phyloP scores from a whole-genome alignment of 2,113 vertebrate species.

The Syngnathus floridae region DNA sequence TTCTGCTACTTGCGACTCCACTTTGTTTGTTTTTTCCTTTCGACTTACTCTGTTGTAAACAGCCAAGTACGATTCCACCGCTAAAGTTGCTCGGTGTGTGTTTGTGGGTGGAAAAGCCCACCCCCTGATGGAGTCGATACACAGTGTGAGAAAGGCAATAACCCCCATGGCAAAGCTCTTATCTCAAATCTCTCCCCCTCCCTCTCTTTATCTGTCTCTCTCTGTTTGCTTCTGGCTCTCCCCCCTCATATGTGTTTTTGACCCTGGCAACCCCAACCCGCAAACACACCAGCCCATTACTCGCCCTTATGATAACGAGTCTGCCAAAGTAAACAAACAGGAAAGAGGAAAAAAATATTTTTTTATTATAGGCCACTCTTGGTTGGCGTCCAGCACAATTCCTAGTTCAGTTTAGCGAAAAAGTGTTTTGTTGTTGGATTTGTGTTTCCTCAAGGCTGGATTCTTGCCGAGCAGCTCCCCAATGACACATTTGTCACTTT shows the following conservation, averaged over 20 bases:
- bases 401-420: too few relatives aligned
- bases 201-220: constrained; percentile 16
- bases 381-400: neutral
- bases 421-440: constrained; percentile 11
- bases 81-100: constrained; percentile 13
- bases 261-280: constrained; percentile 20
- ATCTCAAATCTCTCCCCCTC: constrained; percentile 25
- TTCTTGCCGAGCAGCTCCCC: constrained; percentile 41
- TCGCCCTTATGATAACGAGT: constrained; percentile 9
- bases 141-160: constrained; percentile 56
- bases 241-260: constrained; percentile 18
- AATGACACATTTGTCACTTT: constrained; percentile 58
- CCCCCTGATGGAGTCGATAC: constrained; percentile 50
- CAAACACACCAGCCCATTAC: constrained; percentile 4
- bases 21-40: constrained; percentile 9
- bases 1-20: constrained; percentile 28
- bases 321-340: constrained; percentile 31
- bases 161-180: constrained; percentile 52
- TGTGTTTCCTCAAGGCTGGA: constrained; percentile 38
- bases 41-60: constrained; percentile 20
- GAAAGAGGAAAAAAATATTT: neutral
- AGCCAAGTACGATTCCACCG: constrained; percentile 6
- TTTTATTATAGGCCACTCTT: too few relatives aligned
- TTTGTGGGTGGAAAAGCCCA: constrained; percentile 14
- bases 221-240: constrained; percentile 13